Evolutionary conservation across 1,140 invertebrate species (phyloP).

Genomic region (Trypoxylus dichotomus): DNA sequence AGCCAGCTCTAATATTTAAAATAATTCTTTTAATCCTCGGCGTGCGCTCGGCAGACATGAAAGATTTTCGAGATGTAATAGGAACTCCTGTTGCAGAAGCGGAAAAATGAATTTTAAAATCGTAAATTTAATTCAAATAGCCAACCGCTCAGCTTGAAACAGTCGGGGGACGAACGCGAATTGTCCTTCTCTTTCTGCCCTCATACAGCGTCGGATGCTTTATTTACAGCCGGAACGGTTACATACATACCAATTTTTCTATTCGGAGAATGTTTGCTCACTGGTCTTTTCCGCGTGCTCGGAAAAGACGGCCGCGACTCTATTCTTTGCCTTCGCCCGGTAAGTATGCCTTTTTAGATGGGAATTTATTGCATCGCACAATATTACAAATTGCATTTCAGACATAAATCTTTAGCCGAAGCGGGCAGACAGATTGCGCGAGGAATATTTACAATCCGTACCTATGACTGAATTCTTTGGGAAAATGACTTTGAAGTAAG

Average conservation of each 20-base stretch:
- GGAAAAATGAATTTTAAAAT: conserved; percentile 1
- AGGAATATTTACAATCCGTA: not conserved
- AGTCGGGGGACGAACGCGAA: not conserved
- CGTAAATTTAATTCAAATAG: conserved; percentile 1
- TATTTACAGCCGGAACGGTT: not conserved
- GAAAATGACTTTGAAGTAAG: not conserved
- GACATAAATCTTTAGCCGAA: not conserved
- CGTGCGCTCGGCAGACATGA: not conserved
- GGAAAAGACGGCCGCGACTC: not conserved
- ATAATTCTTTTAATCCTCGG: not conserved
- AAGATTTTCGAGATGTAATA: not conserved
- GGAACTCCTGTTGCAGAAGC: not conserved
- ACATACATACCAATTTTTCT: conserved; percentile 2
- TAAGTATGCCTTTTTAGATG: not conserved
- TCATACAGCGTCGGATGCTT: not conserved
- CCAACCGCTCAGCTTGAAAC: not conserved
- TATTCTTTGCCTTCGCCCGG: not conserved
- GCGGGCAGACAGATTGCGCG: not conserved
- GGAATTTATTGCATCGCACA: not conserved
- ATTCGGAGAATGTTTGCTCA: not conserved
- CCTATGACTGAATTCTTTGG: not conserved
- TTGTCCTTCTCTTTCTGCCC: not conserved
- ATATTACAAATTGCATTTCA: conserved; percentile 3
- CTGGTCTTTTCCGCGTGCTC: not conserved
- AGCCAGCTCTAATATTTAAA: not conserved